These are phyloP conservation scores for Poeciliopsis paucimaculata DNA, from an alignment of 2,797 vertebrate species.

Conservation along the genomic window DNA sequence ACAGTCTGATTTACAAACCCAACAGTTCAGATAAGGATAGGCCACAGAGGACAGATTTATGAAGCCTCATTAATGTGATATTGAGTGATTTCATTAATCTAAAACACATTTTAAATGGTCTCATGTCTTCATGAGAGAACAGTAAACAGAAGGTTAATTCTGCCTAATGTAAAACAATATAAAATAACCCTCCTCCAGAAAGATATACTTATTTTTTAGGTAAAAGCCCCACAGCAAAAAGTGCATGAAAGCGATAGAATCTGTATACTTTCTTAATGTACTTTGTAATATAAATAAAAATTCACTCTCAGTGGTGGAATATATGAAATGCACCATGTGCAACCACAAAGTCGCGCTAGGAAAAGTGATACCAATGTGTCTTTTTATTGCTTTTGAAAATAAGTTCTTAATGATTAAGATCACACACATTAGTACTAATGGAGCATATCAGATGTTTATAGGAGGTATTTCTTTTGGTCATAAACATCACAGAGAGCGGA, in stretches of 20 bases:
- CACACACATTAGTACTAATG: background rate
- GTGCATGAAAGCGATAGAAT: background rate
- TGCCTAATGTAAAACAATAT: background rate
- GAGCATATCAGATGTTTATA: background rate
- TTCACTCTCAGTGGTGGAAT: background rate
- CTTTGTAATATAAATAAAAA: background rate
- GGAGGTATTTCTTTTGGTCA: background rate
- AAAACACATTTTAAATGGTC: background rate
- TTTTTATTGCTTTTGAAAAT: constrained; percentile 8
- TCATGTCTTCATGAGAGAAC: background rate
- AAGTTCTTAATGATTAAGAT: constrained; percentile 3
- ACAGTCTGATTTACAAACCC: constrained; percentile 23
- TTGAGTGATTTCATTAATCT: constrained; percentile 2
- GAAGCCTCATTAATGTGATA: constrained; percentile 6
- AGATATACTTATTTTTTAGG: background rate
- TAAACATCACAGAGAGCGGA: background rate
- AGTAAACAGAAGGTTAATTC: background rate
- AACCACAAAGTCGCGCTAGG: background rate
- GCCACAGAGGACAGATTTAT: background rate
- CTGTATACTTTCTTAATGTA: background rate
- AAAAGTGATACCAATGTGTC: constrained; percentile 20
- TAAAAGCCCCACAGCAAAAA: background rate
- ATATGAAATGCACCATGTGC: background rate
- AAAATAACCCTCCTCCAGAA: background rate
- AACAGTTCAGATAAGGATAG: constrained; percentile 32